Evolutionary conservation across 2,797 vertebrate species (phyloP).

Genomic region (Coluber constrictor): DNA sequence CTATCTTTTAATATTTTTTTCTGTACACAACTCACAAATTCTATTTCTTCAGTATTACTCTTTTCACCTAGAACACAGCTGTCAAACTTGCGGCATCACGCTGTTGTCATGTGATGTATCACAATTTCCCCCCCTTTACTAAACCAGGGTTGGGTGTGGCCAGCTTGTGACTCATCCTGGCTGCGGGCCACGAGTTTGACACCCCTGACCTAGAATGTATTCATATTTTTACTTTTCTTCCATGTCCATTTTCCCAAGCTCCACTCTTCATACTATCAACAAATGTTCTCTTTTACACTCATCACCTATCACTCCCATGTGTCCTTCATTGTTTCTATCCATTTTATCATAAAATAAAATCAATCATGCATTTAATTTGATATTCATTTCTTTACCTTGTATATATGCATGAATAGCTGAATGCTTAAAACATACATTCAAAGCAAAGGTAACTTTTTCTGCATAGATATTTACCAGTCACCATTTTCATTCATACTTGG

Average conservation of each 20-base stretch:
- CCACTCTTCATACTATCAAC: background rate
- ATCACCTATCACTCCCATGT: background rate
- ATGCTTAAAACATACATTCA: background rate
- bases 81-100: too few relatives aligned
- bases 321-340: background rate
- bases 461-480: background rate
- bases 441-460: background rate
- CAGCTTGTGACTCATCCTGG: too few relatives aligned
- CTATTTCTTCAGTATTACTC: background rate
- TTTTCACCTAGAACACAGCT: background rate
- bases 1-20: background rate
- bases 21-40: background rate
- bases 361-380: background rate
- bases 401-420: background rate
- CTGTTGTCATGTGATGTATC: too few relatives aligned
- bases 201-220: background rate
- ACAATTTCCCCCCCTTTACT: too few relatives aligned
- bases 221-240: background rate
- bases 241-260: background rate
- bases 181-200: rapidly evolving
- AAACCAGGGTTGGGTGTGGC: too few relatives aligned
- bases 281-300: background rate
- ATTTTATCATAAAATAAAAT: background rate
- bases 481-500: background rate
- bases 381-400: background rate